Evolutionary conservation across 2,888 invertebrate genomes (phyloP), one percentile per base, ranked within the genome.

Genomic region (Gonocerus acuteangulatus): DNA sequence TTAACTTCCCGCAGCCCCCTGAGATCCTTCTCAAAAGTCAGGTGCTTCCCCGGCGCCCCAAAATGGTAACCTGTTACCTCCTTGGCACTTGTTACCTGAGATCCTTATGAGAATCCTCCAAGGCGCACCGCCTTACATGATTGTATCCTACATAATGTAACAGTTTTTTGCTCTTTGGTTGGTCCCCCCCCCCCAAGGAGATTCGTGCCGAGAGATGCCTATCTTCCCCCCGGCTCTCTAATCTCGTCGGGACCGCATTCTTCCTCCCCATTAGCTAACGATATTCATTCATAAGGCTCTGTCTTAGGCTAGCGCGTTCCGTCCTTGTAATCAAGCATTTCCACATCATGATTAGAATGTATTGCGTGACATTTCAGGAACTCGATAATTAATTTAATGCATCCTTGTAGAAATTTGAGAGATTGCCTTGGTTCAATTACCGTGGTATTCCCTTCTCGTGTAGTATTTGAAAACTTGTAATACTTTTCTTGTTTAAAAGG

Each of bases 81-180:
- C 7, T 39, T 39, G 39, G 39, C 39, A 39, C 39, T n/a, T 39
- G 39, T 39, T 39, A 39, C 47, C 47, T 47, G 47, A 47, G 47
- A 47, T 47, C 47, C 47, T 47, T 47, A 47, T 47, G 47, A 19
- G 3, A 16, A 13, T 13, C 42, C 42, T 16, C 42, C 42, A 42
- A 16, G 42, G 42, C n/a, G n/a, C 47, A 15, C 47, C 47, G 9
- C 47, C 47, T 47, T 21, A 19, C 47, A 47, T 21, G 19, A 47
- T 47, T 47, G 18, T 15, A 47, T 47, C 47, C 18, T 47, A 47
- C 47, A 47, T 47, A 18, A 47, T 47, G 47, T 47, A 47, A n/a
- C 47, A 47, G 47, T 21, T 47, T 47, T 47, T 47, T 47, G 21
- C 47, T 15, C 21, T 47, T 9, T 4, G 21, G 18, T 47, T 2